Conservation (phyloP, 2,113 vertebrate species). For the Colinus virginianus region DNA sequence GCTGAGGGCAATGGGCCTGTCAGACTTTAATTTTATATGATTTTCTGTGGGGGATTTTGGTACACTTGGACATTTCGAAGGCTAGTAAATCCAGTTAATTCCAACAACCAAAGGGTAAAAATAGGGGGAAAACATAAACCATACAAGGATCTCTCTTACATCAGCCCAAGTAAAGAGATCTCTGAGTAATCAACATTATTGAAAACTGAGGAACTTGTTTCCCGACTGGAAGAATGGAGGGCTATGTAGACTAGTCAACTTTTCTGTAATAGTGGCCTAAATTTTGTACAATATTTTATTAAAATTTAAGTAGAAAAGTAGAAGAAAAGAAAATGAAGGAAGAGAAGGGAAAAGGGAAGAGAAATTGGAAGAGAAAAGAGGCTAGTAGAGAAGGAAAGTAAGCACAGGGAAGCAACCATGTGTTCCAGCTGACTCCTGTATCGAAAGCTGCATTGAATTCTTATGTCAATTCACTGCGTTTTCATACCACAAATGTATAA, state of each 20-base stretch:
- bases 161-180: background rate
- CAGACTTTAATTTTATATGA: background rate
- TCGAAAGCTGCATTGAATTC: rapidly evolving
- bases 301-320: background rate
- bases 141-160: background rate
- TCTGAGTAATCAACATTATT: background rate
- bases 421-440: background rate
- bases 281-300: background rate
- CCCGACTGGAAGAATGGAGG: background rate
- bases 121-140: rapidly evolving
- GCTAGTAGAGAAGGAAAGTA: background rate
- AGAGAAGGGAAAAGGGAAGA: too few species aligned
- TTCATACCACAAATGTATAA: background rate
- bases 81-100: slow-evolving; percentile 5
- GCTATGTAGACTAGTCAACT: background rate
- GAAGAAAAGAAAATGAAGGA: background rate
- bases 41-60: background rate
- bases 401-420: background rate
- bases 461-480: background rate
- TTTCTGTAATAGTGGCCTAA: background rate
- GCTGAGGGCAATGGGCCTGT: background rate
- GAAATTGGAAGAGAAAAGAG: background rate
- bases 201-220: background rate
- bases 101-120: slow-evolving; percentile 5
- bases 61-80: background rate